These are phyloP conservation scores for Drosophila recens DNA, from an alignment of 2,888 invertebrate species.

Conservation along the genomic window DNA sequence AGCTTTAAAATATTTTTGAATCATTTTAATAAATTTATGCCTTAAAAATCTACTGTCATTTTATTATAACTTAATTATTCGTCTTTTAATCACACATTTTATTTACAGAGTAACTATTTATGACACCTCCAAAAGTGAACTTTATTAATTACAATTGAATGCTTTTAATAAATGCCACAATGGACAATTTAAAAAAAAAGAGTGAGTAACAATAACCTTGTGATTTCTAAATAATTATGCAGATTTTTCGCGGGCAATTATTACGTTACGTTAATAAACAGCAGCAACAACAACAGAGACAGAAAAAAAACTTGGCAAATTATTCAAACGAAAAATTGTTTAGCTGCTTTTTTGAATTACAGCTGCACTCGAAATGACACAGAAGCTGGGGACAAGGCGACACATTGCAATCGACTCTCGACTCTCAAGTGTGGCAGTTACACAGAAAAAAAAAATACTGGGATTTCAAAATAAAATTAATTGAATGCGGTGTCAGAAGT, in stretches of 20 bases:
- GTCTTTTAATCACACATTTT: neutral
- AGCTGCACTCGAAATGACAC: slow-evolving; percentile 78
- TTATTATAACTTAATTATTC: too few relatives aligned
- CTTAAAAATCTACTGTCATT: too few relatives aligned
- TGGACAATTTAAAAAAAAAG: slow-evolving; percentile 19
- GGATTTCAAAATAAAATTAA: too few relatives aligned
- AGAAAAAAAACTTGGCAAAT: slow-evolving; percentile 62
- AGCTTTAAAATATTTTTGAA: too few relatives aligned
- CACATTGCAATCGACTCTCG: slow-evolving; percentile 35
- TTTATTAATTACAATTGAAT: slow-evolving; percentile 21
- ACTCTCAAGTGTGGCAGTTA: slow-evolving; percentile 7
- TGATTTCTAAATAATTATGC: slow-evolving; percentile 81
- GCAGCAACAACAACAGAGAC: slow-evolving; percentile 5
- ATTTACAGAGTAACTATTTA: slow-evolving; percentile 13
- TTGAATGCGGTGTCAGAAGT: too few relatives aligned
- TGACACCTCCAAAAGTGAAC: slow-evolving; percentile 28
- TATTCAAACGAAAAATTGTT: slow-evolving; percentile 76
- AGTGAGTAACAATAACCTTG: slow-evolving; percentile 68
- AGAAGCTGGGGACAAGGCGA: slow-evolving; percentile 58
- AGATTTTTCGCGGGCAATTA: slow-evolving; percentile 74
- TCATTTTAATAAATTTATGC: too few relatives aligned
- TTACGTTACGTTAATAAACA: slow-evolving; percentile 67
- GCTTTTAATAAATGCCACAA: slow-evolving; percentile 37
- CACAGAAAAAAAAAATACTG: too few relatives aligned
- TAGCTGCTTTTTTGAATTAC: slow-evolving; percentile 43